Evolutionary conservation across 2,113 vertebrate genomes (phyloP).

Genomic region (Xyliphius kryptos): DNA sequence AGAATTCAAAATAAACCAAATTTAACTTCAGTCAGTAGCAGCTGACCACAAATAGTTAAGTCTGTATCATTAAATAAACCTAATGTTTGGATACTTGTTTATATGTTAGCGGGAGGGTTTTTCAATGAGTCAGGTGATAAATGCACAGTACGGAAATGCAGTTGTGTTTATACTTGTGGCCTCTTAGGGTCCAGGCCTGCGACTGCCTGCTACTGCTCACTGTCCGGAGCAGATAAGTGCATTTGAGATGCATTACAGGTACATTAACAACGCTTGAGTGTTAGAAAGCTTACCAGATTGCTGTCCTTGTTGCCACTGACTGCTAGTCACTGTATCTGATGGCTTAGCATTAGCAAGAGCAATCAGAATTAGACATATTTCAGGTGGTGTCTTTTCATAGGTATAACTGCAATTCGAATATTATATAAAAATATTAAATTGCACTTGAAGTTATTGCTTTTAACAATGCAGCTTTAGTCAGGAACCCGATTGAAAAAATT

Average conservation of each 20-base stretch:
- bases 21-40: conserved; percentile 26
- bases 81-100: conserved; percentile 42
- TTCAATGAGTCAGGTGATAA: conserved; percentile 36
- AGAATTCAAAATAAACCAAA: conserved; percentile 46
- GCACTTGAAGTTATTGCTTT: no score
- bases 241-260: conserved; percentile 37
- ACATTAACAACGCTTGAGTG: conserved; percentile 16
- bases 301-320: conserved; percentile 27
- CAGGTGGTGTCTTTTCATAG: no score
- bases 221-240: conserved; percentile 23
- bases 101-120: no score
- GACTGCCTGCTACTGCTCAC: conserved; percentile 44
- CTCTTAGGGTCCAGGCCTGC: conserved; percentile 37
- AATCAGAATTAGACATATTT: no score
- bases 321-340: conserved; percentile 11
- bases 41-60: conserved; percentile 24
- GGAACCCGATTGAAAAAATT: no score
- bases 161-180: conserved; percentile 42
- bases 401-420: no score
- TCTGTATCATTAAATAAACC: conserved; percentile 46
- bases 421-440: no score
- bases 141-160: conserved; percentile 31
- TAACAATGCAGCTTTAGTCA: no score
- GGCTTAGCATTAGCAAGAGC: neutral
- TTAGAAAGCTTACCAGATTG: conserved; percentile 15